Evolutionary conservation across 2,113 vertebrate species (phyloP), one percentile per base, ranked within the genome.

Genomic region (Tragelaphus imberbis): DNA sequence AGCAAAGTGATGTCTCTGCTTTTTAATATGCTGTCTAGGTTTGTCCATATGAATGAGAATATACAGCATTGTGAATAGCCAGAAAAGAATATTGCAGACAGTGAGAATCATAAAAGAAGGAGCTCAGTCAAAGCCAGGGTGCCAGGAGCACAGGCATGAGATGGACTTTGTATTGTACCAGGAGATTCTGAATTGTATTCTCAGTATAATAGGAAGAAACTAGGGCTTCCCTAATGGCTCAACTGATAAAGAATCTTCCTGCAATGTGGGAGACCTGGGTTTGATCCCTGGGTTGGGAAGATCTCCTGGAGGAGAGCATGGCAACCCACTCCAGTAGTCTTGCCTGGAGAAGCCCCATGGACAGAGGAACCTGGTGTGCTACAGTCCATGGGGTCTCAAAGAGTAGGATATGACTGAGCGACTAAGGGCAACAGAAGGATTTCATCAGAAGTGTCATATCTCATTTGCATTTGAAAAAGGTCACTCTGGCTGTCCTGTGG

Each of bases 381-480:
- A 71, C 68, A 71, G n/a, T 23, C 68, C 19, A 36, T 40, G n/a
- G 10, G 68, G n/a, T 71, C n/a, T 23, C 10, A 71, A 71, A 71
- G n/a, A 71, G 68, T 19, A 0, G 10, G 68, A 71, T 40, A 71
- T 6, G 68, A 71, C 68, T 23, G 1, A 40, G 21, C 0, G 0
- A 75, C 68, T 40, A 25, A 40, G 36, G 0, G 1, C n/a, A 40
- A 75, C 10, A 75, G 51, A 82, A 40, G 4, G 51, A 56, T 68
- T 80, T 82, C 44, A 44, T 65, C 19, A 23, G 36, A 88, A 75
- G 85, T 21, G 23, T n/a, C 86, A 40, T 47, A 36, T 36, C 59
- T 87, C 85, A 94, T 95, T 79, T 95, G 33, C 91, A 93, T 84
- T 92, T 97, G 88, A 84, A 91, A 97, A 95, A 65, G 59, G 84